Conservation (phyloP, 2,797 vertebrate species). For the Diglossa cyanea region DNA sequence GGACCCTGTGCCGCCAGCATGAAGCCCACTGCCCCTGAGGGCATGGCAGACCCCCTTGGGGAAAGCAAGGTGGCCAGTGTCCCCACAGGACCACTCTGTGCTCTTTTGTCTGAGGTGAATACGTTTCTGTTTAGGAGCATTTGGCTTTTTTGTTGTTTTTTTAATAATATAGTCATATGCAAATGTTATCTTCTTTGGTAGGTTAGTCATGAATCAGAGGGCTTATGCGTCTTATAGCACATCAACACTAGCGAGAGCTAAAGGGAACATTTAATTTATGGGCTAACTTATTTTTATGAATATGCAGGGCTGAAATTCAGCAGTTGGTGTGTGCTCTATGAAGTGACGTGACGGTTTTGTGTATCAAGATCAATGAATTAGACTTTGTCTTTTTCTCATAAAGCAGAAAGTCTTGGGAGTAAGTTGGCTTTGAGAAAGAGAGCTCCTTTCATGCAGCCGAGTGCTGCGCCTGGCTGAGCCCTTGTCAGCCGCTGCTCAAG, state of each 20-base stretch:
- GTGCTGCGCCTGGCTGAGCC: conserved; percentile 28
- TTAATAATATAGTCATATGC: conserved; percentile 65
- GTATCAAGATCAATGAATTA: conserved; percentile 70
- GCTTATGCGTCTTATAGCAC: conserved; percentile 64
- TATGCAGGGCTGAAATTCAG: conserved; percentile 66
- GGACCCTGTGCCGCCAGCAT: neutral
- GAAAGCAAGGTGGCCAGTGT: neutral
- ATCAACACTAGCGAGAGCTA: conserved; percentile 63
- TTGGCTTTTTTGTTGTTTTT: conserved; percentile 69
- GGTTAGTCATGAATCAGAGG: conserved; percentile 72
- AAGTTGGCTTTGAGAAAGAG: conserved; percentile 55
- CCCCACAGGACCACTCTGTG: neutral
- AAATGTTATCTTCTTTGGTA: conserved; percentile 69
- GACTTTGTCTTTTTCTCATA: conserved; percentile 51
- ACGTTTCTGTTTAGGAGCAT: conserved; percentile 19
- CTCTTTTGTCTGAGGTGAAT: conserved; percentile 45
- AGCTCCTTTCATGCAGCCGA: conserved; percentile 63
- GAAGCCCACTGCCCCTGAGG: neutral
- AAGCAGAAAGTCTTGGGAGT: conserved; percentile 54
- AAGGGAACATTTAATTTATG: conserved; percentile 69
- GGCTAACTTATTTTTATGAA: conserved; percentile 69
- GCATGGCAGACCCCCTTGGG: neutral
- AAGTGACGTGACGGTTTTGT: conserved; percentile 63
- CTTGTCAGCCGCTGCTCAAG: neutral
- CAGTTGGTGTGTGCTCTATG: conserved; percentile 67